Evolutionary conservation across 2,888 invertebrate species (phyloP), one percentile per base, ranked within the genome.

Genomic region (Sarcophaga variegata): DNA sequence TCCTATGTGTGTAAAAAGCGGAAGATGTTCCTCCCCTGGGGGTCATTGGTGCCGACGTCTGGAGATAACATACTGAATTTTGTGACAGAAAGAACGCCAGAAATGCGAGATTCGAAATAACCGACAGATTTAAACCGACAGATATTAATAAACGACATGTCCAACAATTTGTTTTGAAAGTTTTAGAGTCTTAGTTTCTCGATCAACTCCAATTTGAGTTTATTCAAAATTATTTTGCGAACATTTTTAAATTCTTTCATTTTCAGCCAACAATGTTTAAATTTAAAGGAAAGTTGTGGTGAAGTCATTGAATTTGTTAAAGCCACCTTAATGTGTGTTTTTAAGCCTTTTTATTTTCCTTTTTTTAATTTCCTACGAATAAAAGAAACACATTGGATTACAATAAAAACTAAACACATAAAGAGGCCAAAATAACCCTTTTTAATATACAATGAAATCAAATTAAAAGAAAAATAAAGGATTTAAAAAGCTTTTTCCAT

Each of bases 291-390:
- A 60, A 54, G 8, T 81, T 85, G 81, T n/a, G 81, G 45, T 59
- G 70, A 85, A 78, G 78, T 78, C 81, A 81, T 81, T 85, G 72
- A 37, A 78, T 81, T 81, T 85, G 75, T 45, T 66, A 71, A 66
- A 64, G 71, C 79, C 63, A 70, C n/a, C 70, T 71, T 54, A 71
- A 69, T 12, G 25, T 63, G 62, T 69, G 63, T 45, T 84, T 76
- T 37, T 76, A 76, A 27, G 80, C 76, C 75, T 80, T 63, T 83
- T 37, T 37, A 10, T 37, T 37, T 37, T 37, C 2, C 4, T 37
- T 37, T 37, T 37, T 37, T 8, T 8, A 10, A 37, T 37, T 37
- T 81, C 0, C 25, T 11, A 22, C 69, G 69, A 63, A 59, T 63
- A 79, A 66, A 59, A 22, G 3, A 66, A 76, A 84, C 59, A 84